Evolutionary conservation across 1,140 invertebrate genomes (phyloP).

Genomic region (Solenopsis invicta): DNA sequence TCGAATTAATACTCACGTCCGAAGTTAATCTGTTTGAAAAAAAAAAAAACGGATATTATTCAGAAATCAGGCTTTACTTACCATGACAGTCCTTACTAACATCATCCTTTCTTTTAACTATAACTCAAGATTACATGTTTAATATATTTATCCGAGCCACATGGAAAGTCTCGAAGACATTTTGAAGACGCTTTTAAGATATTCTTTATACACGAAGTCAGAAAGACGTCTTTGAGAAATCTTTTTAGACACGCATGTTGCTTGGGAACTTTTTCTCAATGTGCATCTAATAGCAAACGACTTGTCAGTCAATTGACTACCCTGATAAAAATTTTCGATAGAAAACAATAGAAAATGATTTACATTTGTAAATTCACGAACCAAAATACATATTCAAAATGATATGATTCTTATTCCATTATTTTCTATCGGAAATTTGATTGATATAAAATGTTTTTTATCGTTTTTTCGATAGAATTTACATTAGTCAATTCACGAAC

Average conservation of each 20-base stretch:
- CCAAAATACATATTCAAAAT: too few relatives aligned
- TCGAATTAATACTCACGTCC: constrained; percentile 73
- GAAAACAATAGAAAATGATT: too few relatives aligned
- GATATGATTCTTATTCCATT: too few relatives aligned
- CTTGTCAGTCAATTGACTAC: neutral
- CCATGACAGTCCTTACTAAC: neutral
- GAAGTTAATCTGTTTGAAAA: constrained; percentile 71
- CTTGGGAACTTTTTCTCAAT: neutral
- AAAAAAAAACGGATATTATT: neutral
- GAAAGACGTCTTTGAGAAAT: constrained; percentile 7
- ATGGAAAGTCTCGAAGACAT: constrained; percentile 13
- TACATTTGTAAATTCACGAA: too few relatives aligned
- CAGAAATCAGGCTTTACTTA: neutral
- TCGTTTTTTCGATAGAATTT: too few relatives aligned
- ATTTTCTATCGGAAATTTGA: too few relatives aligned
- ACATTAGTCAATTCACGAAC: too few relatives aligned
- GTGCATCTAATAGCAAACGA: constrained; percentile 27
- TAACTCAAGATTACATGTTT: neutral
- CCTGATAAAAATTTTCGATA: too few relatives aligned
- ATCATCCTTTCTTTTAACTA: neutral
- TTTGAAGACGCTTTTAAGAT: neutral
- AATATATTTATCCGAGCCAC: neutral
- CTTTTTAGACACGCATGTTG: constrained; percentile 6
- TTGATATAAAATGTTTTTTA: too few relatives aligned
- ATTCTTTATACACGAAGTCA: too few relatives aligned